A percentile compares a stretch with the other conserved stretches of the same genome.
These are phyloP conservation scores for Semnornis frantzii DNA, from an alignment of 2,113 vertebrate species.

Conservation along the genomic window DNA sequence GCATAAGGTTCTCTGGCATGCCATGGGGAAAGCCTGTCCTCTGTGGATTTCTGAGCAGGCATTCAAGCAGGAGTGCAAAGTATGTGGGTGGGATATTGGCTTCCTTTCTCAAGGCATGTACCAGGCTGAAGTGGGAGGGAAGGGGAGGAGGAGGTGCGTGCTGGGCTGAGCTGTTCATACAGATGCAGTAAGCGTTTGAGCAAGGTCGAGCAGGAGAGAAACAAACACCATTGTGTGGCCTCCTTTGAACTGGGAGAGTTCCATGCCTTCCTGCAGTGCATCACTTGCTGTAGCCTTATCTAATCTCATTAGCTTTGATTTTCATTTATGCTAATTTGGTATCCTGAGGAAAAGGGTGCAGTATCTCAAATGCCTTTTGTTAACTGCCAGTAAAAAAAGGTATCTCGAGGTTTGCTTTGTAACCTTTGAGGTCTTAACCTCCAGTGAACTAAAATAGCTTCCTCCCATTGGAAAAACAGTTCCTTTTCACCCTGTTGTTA, in stretches of 20 bases:
- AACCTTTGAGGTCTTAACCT: neutral
- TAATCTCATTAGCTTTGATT: neutral
- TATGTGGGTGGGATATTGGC: neutral
- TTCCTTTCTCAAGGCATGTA: neutral
- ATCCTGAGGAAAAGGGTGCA: neutral
- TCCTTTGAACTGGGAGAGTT: neutral
- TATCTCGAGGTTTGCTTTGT: neutral
- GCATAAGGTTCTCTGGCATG: neutral
- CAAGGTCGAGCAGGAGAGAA: neutral
- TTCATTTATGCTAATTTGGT: neutral
- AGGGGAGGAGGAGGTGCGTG: accelerated
- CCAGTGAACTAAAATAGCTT: neutral
- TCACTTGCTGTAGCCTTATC: neutral
- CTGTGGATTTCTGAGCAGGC: neutral
- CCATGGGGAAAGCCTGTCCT: neutral
- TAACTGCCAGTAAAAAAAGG: neutral
- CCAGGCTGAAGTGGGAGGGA: neutral
- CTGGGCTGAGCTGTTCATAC: neutral
- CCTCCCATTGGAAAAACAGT: neutral
- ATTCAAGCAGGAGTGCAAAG: neutral
- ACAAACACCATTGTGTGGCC: neutral
- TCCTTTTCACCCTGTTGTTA: neutral
- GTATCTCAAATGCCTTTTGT: neutral
- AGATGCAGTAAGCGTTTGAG: neutral
- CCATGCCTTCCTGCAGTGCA: accelerated